Base-by-base conservation (phyloP, 2,888 invertebrate species). In the Tachina grossa region DNA sequence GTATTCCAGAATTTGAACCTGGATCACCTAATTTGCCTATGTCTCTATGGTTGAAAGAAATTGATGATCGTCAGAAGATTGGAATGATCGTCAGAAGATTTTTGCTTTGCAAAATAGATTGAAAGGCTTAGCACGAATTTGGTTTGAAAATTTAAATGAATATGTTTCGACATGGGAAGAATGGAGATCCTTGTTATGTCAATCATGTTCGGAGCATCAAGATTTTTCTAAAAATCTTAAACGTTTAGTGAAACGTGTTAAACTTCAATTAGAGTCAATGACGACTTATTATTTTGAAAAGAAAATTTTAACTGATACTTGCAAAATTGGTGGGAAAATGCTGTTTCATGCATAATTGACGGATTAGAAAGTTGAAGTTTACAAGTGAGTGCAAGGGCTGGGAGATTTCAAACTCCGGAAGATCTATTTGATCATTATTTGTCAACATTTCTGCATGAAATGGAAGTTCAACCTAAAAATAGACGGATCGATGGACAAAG, bases 151-250 rank as follows among this genome's bases (percentile, higher is more conserved):
- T 31, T 31, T 47, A 47, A 65, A 65, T 10, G 39, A 61, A 13
- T 61, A 61, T 61, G 16, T n/a, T n/a, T 43, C 43, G 11, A 39
- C 61, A n/a, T 61, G 61, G 61, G 43, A 43, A 43, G 16, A 41
- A 41, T 41, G 16, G 41, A 61, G 39, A 10, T n/a, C 59, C 5
- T 41, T 61, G 39, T 9, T 59, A 22, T n/a, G 9, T 13, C 59
- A 61, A 61, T 61, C 59, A n/a, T 61, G 41, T 65, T 45, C 45
- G 3, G 63, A 45, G 11, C 63, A 65, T 45, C 45, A 45, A 10
- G 63, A 45, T 65, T 65, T 65, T 22, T 11, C 63, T n/a, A 43
- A 47, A 65, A 65, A 65, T 45, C 45, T 65, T 11, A 43, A 65
- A 5, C 45, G 63, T 11, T 65, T 65, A 43, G 10, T 47, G 14